phyloP scores from a whole-genome alignment of 2,113 vertebrate species.

The Motacilla alba region DNA sequence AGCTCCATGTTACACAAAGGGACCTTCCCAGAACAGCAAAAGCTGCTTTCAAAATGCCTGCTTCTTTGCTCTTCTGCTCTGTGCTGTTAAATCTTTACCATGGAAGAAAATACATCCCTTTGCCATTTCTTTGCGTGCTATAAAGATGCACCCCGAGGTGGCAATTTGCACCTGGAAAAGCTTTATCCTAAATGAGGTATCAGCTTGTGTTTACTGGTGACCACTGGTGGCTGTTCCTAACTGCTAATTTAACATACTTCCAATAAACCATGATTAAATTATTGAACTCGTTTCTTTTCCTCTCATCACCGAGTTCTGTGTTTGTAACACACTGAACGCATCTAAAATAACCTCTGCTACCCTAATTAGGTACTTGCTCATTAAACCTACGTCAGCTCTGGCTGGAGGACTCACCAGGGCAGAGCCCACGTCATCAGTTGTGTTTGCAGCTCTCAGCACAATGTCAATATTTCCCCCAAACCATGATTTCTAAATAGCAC shows the following conservation, averaged over 20 bases:
- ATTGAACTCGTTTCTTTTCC: neutral
- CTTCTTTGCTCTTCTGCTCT: neutral
- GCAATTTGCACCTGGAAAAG: neutral
- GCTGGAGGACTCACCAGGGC: neutral
- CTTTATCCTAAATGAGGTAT: neutral
- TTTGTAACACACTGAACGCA: neutral
- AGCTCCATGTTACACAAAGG: neutral
- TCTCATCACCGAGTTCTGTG: neutral
- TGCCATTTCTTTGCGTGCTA: neutral
- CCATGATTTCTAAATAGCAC: neutral
- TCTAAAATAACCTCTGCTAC: neutral
- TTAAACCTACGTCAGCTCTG: neutral
- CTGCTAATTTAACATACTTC: neutral
- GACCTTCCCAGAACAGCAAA: neutral
- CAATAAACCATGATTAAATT: neutral
- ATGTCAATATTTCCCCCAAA: neutral
- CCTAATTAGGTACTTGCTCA: neutral
- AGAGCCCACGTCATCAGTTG: neutral
- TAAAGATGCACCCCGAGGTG: neutral
- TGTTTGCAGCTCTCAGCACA: neutral
- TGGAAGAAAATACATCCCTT: neutral
- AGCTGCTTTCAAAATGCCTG: neutral
- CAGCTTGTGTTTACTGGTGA: neutral
- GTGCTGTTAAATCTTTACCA: neutral
- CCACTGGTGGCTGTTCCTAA: neutral